Evolutionary conservation across 1,140 invertebrate species (phyloP), one percentile per base, ranked within the genome.

Genomic region (Paraescarpia echinospica): DNA sequence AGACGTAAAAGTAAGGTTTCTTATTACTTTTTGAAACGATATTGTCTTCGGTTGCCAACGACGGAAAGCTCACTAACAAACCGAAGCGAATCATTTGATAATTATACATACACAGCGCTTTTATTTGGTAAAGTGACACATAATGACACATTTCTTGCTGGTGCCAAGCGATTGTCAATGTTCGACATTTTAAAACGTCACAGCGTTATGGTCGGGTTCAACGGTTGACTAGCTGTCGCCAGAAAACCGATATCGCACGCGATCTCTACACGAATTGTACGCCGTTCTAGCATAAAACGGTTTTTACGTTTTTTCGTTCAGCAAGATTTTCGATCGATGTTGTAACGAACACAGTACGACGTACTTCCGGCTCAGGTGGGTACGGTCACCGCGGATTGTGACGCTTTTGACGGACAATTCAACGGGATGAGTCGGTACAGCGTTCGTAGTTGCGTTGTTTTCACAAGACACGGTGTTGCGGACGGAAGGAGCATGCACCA

Each of bases 241-340:
- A 27, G 18, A 31, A 14, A 77, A 77, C 59, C 9, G 59, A 14
- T 77, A 2, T 18, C 59, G 59, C 59, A 18, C 59, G 59, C 59
- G 4, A 77, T 77, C 59, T 77, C 22, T 77, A 77, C 27, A 4
- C 59, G 59, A 77, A 77, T 4, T 77, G 59, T 77, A 18, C 59
- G 59, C 59, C 59, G 22, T 1, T 77, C 22, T 77, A 27, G 27
- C 59, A 77, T 18, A 77, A 18, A 2, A 77, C 59, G 59, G 12
- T n/a, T 77, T 77, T 77, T 77, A 77, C 59, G 59, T 77, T 77
- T 77, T 77, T 77, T 77, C 18, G 59, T 77, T 77, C 59, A 77
- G 59, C 59, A 77, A 77, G 22, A 22, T 77, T 77, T 77, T 77
- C 59, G 18, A 77, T 18, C 12, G 59, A 77, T 77, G 59, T 77